Conservation (phyloP, 2,113 vertebrate species). For the Prunella himalayana region DNA sequence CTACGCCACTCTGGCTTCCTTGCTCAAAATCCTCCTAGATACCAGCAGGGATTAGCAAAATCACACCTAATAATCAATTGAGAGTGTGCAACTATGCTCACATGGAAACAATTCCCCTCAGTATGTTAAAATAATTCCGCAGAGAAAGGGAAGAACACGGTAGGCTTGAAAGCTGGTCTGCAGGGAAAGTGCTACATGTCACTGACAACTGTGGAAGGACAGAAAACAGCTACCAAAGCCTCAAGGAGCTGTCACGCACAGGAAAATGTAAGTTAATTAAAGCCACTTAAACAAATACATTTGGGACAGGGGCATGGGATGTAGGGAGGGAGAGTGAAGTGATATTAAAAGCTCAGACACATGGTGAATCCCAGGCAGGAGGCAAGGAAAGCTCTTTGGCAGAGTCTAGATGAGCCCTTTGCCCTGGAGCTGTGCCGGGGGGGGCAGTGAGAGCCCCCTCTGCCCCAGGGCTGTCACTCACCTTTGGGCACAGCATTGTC, state of each 20-base stretch:
- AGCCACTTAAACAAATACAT: conserved; percentile 37
- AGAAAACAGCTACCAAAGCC: conserved; percentile 35
- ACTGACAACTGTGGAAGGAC: conserved; percentile 27
- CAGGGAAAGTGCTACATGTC: conserved; percentile 20
- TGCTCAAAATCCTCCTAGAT: not conserved
- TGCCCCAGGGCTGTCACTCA: not conserved
- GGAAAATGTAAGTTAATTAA: conserved; percentile 51
- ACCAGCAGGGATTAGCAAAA: not conserved
- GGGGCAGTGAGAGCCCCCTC: not conserved
- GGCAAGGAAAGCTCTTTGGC: not conserved
- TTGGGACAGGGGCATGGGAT: not conserved
- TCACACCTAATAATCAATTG: conserved; percentile 25
- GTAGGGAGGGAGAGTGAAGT: not conserved
- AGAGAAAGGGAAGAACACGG: not conserved
- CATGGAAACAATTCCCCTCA: conserved; percentile 8
- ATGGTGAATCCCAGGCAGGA: not conserved
- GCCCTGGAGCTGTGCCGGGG: not conserved
- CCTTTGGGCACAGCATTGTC: not conserved
- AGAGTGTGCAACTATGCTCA: not conserved
- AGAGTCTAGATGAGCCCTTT: not conserved
- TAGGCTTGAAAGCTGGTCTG: not conserved
- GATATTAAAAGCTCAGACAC: not conserved
- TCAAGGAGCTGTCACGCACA: conserved; percentile 9
- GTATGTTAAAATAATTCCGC: not conserved
- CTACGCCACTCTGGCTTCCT: not conserved